These are phyloP conservation scores for Metopia argyrocephala DNA, from an alignment of 2,888 invertebrate genomes.

Conservation along the genomic window DNA sequence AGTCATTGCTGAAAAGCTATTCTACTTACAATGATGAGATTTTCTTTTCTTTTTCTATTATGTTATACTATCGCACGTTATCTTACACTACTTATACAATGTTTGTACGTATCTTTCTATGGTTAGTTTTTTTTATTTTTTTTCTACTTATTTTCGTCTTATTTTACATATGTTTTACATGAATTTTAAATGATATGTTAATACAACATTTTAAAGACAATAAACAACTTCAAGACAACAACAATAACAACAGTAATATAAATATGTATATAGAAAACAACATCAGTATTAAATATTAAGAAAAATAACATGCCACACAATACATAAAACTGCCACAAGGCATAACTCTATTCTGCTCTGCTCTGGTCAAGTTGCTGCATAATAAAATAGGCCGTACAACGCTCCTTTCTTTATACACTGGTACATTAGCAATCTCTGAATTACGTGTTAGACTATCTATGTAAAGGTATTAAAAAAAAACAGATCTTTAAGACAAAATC, in stretches of 20 bases:
- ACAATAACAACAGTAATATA: constrained; percentile 16
- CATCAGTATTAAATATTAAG: constrained; percentile 48
- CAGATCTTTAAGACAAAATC: constrained; percentile 49
- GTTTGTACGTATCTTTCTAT: constrained; percentile 41
- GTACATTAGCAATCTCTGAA: constrained; percentile 42
- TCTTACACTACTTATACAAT: constrained; percentile 49
- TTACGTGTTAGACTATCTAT: constrained; percentile 36
- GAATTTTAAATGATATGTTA: constrained; percentile 77
- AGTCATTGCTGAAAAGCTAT: constrained; percentile 31
- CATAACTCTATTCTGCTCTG: constrained; percentile 16
- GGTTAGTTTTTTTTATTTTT: constrained; percentile 8
- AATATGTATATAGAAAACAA: constrained; percentile 29
- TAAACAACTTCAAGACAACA: constrained; percentile 45
- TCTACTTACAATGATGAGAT: constrained; percentile 9
- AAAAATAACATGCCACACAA: constrained; percentile 64
- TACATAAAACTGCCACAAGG: constrained; percentile 62
- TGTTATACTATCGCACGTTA: constrained; percentile 57
- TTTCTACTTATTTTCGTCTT: constrained; percentile 29
- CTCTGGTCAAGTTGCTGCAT: constrained; percentile 40
- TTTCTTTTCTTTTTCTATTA: constrained; percentile 3
- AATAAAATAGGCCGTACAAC: not conserved
- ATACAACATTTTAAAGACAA: constrained; percentile 66
- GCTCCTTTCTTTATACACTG: not conserved
- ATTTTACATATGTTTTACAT: constrained; percentile 75
- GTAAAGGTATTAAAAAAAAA: not conserved